Percentiles rank a stretch among this genome's conserved stretches.
phyloP scores from a whole-genome alignment of 2,888 invertebrate genomes.

The Thelaira solivaga region DNA sequence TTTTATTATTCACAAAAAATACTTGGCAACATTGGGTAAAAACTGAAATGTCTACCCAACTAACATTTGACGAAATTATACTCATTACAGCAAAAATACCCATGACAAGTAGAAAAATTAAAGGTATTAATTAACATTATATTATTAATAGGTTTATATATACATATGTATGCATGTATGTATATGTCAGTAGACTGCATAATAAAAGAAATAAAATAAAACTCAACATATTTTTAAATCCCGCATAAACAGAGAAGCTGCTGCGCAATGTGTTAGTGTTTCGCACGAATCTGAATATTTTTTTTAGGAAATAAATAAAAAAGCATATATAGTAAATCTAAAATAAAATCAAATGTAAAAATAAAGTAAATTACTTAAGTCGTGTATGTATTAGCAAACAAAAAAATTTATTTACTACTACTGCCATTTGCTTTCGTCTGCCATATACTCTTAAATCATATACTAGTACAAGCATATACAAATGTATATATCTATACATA shows the following conservation, averaged over 20 bases:
- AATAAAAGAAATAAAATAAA: neutral
- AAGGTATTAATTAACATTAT: too few relatives aligned
- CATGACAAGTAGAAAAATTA: constrained; percentile 11
- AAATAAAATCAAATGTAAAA: neutral
- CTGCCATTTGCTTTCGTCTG: neutral
- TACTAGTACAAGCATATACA: too few relatives aligned
- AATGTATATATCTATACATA: too few relatives aligned
- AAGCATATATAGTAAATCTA: neutral
- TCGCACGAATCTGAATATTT: constrained; percentile 5
- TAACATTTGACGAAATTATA: constrained; percentile 10
- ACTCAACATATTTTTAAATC: constrained; percentile 1
- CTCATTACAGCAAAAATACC: neutral
- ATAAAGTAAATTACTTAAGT: constrained; percentile 15
- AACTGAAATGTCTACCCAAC: constrained; percentile 36
- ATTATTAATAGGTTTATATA: too few relatives aligned
- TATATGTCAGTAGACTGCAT: constrained; percentile 7
- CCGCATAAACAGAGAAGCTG: constrained; percentile 9
- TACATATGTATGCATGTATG: too few relatives aligned
- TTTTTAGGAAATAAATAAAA: constrained; percentile 15
- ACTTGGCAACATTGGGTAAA: neutral
- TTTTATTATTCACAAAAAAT: too few relatives aligned
- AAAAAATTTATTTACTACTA: neutral
- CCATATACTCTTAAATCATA: too few relatives aligned
- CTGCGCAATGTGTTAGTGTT: neutral
- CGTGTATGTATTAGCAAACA: constrained; percentile 1